Percentiles rank a stretch among this genome's conserved stretches.
Evolutionary conservation across 35 echinoderm and acorn worm species (phyloP).

Genomic region (Anneissia japonica): DNA sequence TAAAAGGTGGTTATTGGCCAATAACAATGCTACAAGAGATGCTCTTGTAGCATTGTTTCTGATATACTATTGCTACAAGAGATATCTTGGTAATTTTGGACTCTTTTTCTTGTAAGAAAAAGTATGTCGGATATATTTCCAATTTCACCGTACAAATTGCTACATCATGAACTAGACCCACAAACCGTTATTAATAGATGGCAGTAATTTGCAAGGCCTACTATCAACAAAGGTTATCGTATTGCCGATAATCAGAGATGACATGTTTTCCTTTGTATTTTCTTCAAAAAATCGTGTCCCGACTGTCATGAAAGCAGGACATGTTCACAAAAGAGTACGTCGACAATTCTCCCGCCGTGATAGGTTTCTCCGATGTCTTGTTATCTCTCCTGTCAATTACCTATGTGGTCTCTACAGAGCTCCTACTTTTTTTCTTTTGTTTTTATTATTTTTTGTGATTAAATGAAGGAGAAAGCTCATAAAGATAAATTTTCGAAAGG

Average conservation of each 20-base stretch:
- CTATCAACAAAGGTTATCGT: background rate
- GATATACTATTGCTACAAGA: no score
- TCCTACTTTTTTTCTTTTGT: background rate
- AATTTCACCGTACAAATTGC: background rate
- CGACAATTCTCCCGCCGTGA: background rate
- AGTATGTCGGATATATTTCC: background rate
- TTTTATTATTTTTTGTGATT: background rate
- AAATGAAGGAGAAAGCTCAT: background rate
- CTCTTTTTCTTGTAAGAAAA: background rate
- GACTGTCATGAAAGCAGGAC: background rate
- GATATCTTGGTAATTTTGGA: no score
- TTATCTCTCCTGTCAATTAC: background rate
- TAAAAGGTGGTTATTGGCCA: no score
- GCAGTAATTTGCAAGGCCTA: background rate
- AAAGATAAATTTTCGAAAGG: background rate
- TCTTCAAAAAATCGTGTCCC: background rate
- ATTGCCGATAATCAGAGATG: background rate
- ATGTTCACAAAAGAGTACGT: background rate
- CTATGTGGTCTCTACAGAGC: background rate
- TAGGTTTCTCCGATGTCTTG: background rate
- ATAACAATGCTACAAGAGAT: no score
- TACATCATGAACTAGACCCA: background rate
- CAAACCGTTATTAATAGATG: background rate
- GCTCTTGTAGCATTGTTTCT: no score
- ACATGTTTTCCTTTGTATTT: background rate